phyloP scores from a whole-genome alignment of 2,888 invertebrate genomes.

The Nomada hirtipes region DNA sequence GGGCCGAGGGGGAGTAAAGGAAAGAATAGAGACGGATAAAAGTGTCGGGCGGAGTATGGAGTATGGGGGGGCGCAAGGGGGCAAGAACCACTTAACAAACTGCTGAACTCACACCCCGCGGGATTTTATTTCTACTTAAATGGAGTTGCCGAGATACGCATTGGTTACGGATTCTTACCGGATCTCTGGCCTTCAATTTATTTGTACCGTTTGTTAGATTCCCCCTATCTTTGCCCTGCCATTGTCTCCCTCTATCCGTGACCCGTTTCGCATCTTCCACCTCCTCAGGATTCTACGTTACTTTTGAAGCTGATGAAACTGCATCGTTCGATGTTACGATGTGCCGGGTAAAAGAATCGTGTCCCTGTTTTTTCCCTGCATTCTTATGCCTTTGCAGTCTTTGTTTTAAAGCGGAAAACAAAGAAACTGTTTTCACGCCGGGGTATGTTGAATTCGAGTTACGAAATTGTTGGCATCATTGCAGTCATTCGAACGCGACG shows the following conservation, averaged over 20 bases:
- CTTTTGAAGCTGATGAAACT: not conserved
- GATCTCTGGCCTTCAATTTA: slow-evolving; percentile 63
- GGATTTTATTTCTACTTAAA: slow-evolving; percentile 82
- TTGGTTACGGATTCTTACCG: slow-evolving; percentile 62
- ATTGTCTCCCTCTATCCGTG: slow-evolving; percentile 6
- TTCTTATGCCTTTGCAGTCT: too few species aligned
- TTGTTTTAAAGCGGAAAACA: too few species aligned
- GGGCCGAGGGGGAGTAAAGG: slow-evolving; percentile 10
- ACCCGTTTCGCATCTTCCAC: not conserved
- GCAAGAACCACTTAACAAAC: slow-evolving; percentile 80
- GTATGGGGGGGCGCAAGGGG: slow-evolving; percentile 50
- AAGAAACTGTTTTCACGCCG: too few species aligned
- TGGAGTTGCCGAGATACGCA: slow-evolving; percentile 79
- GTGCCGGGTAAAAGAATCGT: not conserved
- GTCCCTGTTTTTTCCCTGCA: not conserved
- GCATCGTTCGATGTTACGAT: slow-evolving; percentile 8
- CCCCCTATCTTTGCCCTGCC: not conserved
- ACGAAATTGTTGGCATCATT: too few species aligned
- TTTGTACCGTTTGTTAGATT: slow-evolving; percentile 67
- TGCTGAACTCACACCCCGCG: slow-evolving; percentile 81
- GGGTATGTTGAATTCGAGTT: too few species aligned
- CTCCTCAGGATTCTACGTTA: not conserved
- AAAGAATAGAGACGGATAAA: slow-evolving; percentile 41
- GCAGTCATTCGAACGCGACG: too few species aligned
- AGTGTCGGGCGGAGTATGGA: slow-evolving; percentile 25